A percentile compares a stretch with the other conserved stretches of the same genome.
phyloP scores from a whole-genome alignment of 2,113 vertebrate genomes.

The Anthoscopus minutus region DNA sequence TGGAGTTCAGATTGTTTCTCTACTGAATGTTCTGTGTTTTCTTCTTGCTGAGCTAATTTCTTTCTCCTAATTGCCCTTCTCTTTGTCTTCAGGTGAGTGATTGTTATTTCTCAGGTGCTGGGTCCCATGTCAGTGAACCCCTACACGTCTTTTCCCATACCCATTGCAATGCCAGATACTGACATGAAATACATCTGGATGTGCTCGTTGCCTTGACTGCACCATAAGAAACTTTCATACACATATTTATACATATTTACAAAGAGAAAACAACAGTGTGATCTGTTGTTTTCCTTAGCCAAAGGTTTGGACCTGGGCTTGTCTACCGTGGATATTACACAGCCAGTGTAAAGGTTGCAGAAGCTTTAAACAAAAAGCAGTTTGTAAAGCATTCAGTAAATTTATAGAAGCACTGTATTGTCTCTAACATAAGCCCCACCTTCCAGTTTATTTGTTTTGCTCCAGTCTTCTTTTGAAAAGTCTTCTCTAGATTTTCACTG shows the following conservation, averaged over 20 bases:
- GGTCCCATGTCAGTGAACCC: not conserved
- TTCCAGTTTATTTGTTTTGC: not conserved
- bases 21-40: not conserved
- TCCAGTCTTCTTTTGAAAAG: not conserved
- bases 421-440: not conserved
- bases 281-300: not conserved
- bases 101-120: not conserved
- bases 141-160: accelerated
- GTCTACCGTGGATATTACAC: not conserved
- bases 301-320: not conserved
- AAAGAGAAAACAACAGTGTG: not conserved
- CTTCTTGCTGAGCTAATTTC: not conserved
- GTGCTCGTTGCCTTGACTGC: not conserved
- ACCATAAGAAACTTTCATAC: not conserved
- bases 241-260: not conserved
- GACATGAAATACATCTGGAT: not conserved
- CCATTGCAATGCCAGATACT: not conserved
- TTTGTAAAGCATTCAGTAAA: not conserved
- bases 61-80: not conserved
- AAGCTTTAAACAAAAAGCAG: not conserved
- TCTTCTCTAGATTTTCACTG: not conserved
- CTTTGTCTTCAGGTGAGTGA: not conserved
- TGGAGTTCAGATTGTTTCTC: not conserved
- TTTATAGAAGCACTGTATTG: not conserved
- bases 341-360: not conserved